Evolutionary conservation across 23 tunicate genomes (phyloP).

Genomic region (Oikopleura dioica): DNA sequence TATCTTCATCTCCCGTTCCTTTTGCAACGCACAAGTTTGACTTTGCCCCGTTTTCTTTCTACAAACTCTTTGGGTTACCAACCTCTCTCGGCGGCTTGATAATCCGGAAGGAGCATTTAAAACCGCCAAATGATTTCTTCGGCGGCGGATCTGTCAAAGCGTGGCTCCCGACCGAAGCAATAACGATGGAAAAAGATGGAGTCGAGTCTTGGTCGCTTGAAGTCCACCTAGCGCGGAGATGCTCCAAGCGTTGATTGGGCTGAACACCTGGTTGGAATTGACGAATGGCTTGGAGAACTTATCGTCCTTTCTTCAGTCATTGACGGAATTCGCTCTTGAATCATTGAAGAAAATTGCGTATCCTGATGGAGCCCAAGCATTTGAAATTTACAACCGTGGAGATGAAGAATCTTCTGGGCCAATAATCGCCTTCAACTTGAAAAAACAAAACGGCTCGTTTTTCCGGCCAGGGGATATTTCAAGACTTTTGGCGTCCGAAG

Average conservation of each 20-base stretch:
- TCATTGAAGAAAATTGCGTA: neutral
- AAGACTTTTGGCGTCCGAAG: neutral
- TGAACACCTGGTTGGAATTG: neutral
- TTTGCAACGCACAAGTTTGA: neutral
- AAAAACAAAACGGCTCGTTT: neutral
- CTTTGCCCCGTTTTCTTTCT: constrained; percentile 7
- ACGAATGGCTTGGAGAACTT: neutral
- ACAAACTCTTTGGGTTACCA: neutral
- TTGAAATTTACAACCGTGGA: neutral
- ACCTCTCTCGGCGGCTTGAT: neutral
- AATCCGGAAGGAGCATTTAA: neutral
- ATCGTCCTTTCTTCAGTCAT: neutral
- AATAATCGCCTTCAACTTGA: neutral
- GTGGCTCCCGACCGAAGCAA: neutral
- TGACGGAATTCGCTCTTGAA: neutral
- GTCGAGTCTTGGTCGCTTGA: neutral
- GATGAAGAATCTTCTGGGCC: neutral
- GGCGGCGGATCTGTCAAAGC: neutral
- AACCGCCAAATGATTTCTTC: neutral
- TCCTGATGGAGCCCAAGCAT: neutral
- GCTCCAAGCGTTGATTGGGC: neutral
- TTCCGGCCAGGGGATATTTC: constrained; percentile 1
- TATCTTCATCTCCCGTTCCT: neutral
- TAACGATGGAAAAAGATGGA: neutral
- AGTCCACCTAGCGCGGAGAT: neutral